Percentiles rank a stretch among this genome's conserved stretches.
These are phyloP conservation scores for Ascidia mentula DNA, from an alignment of 23 tunicate species.

Conservation along the genomic window DNA sequence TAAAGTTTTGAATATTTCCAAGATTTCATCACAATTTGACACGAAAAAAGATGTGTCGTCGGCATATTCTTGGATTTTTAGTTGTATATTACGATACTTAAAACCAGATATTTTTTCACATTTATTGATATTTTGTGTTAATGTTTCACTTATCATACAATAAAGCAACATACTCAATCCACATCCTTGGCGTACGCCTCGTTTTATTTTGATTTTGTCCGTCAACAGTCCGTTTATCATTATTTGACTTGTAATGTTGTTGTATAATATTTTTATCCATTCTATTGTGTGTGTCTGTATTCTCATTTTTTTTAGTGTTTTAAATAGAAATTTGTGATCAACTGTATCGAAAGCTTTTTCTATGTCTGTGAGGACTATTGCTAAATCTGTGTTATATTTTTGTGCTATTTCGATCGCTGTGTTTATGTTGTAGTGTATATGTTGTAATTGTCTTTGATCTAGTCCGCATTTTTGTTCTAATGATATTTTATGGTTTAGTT, in stretches of 20 bases:
- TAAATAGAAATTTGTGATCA: slow-evolving; percentile 10
- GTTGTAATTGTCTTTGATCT: too few relatives aligned
- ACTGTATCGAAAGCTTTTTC: slow-evolving; percentile 7
- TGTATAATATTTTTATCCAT: slow-evolving; percentile 9
- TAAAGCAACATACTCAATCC: slow-evolving; percentile 30
- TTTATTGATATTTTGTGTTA: neutral
- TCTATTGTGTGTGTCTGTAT: neutral
- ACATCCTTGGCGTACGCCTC: slow-evolving; percentile 49
- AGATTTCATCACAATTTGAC: neutral
- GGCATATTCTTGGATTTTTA: slow-evolving; percentile 31
- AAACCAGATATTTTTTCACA: neutral
- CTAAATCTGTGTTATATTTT: neutral
- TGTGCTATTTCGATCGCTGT: neutral
- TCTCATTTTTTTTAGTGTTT: neutral
- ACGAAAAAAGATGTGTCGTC: slow-evolving; percentile 25
- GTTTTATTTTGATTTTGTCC: neutral
- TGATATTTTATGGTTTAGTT: neutral
- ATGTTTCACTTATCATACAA: neutral
- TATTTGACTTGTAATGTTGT: slow-evolving; percentile 8
- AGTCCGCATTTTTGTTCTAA: slow-evolving; percentile 2
- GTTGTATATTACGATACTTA: slow-evolving; percentile 4
- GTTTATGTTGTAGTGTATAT: neutral
- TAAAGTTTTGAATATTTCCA: neutral
- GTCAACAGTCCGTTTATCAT: slow-evolving; percentile 2
- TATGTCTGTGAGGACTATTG: neutral